Base-by-base conservation (phyloP, 2,797 vertebrate genomes). In the Pseudopleuronectes americanus region DNA sequence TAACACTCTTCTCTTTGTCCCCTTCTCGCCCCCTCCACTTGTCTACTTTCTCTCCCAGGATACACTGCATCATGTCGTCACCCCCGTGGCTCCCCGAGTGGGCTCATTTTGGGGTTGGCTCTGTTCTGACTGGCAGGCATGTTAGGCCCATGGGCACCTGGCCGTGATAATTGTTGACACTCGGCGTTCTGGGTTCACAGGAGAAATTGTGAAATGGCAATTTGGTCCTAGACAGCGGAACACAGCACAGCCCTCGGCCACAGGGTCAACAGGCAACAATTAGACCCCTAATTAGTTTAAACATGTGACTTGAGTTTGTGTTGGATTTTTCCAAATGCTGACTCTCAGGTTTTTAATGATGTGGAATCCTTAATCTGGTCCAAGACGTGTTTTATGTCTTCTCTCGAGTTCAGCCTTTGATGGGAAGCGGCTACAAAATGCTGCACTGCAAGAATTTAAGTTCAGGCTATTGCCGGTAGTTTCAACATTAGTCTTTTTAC, bases 401-500 rank as follows among this genome's bases (percentile, higher is more conserved):
- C 66, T 36, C 57, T 57, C 19, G 71, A 81, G 66, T 86, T 85
- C 74, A 66, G 33, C 66, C 62, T 80, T 90, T 85, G 84, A 86
- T 78, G 78, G 80, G 72, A 88, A 85, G 84, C 76, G 76, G 64
- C 79, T 76, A 57, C 75, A 85, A 87, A 90, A 87, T 80, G 74
- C 88, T 60, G 63, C 36, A 57, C 80, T 76, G 88, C 85, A 61
- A 56, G 74, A 89, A 84, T 79, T 64, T 81, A 71, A 75, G 83
- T 87, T 85, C 74, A 81, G 80, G 82, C 83, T 66, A 85, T 92
- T 90, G 86, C 87, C 64, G 24, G 74, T 79, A 80, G 54, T 93
- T 94, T 92, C 89, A 90, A 84, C 89, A 88, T 86, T 87, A 83
- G 86, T 88, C 83, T 87, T 83, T 87, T 87, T 85, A 82, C 85